These are phyloP conservation scores for Willisornis vidua DNA, from an alignment of 2,113 vertebrate species.

Conservation along the genomic window DNA sequence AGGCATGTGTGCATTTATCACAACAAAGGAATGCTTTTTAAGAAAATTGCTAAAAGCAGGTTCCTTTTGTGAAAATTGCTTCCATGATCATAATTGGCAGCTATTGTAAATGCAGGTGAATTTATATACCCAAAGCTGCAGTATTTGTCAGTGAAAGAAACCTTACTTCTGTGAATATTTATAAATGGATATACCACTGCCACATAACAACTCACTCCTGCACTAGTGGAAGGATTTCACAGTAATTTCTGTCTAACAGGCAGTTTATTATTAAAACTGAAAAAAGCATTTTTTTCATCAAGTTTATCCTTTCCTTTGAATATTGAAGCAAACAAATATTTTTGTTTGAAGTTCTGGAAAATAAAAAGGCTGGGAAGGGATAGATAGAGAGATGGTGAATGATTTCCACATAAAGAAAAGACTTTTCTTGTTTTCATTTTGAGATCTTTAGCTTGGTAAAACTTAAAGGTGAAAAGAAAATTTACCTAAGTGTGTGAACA, in stretches of 20 bases:
- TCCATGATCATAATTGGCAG: background rate
- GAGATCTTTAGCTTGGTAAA: background rate
- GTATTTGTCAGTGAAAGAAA: background rate
- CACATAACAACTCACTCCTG: background rate
- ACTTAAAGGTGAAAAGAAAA: background rate
- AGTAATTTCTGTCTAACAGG: background rate
- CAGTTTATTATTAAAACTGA: background rate
- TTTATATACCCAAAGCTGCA: background rate
- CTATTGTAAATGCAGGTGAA: background rate
- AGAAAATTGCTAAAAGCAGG: background rate
- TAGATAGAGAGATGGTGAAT: background rate
- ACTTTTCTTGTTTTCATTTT: background rate
- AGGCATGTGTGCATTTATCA: background rate
- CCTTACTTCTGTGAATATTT: background rate
- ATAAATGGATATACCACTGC: background rate
- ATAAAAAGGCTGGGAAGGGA: fast-evolving
- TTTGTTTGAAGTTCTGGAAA: background rate
- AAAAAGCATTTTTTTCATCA: background rate
- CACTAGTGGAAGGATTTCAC: background rate
- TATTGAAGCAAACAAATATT: background rate
- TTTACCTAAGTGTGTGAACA: background rate
- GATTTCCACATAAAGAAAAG: background rate
- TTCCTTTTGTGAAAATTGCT: background rate
- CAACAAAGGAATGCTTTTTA: background rate
- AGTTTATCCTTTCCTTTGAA: background rate